These are phyloP conservation scores for Paracentrotus lividus DNA, from an alignment of 53 echinoderm and acorn worm genomes.

Conservation along the genomic window DNA sequence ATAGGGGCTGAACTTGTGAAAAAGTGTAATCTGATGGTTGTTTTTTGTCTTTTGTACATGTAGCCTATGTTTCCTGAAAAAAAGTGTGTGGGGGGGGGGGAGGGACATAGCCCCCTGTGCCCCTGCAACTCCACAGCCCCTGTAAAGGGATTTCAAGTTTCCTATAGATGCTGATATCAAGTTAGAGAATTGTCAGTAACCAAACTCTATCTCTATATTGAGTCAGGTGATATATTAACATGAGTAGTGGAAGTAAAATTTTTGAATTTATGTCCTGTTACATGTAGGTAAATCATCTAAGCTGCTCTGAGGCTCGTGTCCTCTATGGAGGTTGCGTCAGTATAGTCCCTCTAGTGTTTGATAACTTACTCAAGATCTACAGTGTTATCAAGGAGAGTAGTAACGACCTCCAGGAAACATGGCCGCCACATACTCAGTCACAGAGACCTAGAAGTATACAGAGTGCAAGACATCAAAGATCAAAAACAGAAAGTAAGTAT, in stretches of 20 bases:
- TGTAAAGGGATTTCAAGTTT: no score
- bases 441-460: conserved; percentile 70
- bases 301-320: conserved; percentile 93
- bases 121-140: no score
- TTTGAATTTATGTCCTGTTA: background rate
- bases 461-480: conserved; percentile 85
- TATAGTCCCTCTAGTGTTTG: conserved; percentile 88
- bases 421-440: conserved; percentile 73
- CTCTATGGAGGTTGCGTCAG: conserved; percentile 94
- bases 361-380: conserved; percentile 81
- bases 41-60: no score
- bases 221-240: no score
- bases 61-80: no score
- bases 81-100: no score
- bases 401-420: conserved; percentile 73
- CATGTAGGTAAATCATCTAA: conserved; percentile 94
- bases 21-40: no score
- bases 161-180: background rate
- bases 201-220: background rate
- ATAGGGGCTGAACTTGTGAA: no score
- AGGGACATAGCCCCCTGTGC: no score
- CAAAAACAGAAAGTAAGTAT: conserved; percentile 90
- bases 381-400: conserved; percentile 67
- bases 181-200: background rate
- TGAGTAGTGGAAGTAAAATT: no score